phyloP scores from a whole-genome alignment of 2,797 vertebrate genomes.

The Poecilia gillii region DNA sequence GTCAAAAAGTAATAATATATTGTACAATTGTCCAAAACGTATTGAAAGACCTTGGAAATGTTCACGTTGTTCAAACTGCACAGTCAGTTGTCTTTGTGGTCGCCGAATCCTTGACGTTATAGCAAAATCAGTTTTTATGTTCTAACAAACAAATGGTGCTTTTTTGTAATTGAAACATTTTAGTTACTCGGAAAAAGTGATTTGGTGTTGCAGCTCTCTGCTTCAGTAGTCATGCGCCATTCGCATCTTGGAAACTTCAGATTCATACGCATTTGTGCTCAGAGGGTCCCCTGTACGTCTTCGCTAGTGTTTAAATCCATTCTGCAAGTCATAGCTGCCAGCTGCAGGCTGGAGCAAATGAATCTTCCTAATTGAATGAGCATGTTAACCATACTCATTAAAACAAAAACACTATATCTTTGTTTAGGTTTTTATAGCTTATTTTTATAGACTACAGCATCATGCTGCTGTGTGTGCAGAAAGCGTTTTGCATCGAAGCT shows the following conservation, averaged over 20 bases:
- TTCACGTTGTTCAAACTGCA: neutral
- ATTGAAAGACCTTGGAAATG: neutral
- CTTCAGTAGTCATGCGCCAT: neutral
- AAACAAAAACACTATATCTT: conserved; percentile 58
- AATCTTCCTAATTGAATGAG: conserved; percentile 68
- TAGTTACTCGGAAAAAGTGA: neutral
- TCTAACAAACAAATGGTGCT: neutral
- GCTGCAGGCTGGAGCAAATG: conserved; percentile 43
- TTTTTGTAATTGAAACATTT: neutral
- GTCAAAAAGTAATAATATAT: neutral
- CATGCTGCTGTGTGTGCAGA: conserved; percentile 59
- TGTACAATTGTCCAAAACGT: neutral
- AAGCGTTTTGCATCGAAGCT: conserved; percentile 58
- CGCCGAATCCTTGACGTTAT: too few species aligned
- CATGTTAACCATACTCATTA: conserved; percentile 69
- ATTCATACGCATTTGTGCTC: neutral
- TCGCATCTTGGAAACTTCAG: neutral
- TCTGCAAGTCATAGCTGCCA: conserved; percentile 49
- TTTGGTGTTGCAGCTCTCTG: neutral
- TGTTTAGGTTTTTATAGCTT: conserved; percentile 63
- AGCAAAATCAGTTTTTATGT: neutral
- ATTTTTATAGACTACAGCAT: conserved; percentile 67
- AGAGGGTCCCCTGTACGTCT: neutral
- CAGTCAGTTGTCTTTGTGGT: neutral
- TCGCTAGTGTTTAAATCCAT: conserved; percentile 20